Evolutionary conservation across 1,140 invertebrate species (phyloP).

Genomic region (Panagrolaimus sp.): DNA sequence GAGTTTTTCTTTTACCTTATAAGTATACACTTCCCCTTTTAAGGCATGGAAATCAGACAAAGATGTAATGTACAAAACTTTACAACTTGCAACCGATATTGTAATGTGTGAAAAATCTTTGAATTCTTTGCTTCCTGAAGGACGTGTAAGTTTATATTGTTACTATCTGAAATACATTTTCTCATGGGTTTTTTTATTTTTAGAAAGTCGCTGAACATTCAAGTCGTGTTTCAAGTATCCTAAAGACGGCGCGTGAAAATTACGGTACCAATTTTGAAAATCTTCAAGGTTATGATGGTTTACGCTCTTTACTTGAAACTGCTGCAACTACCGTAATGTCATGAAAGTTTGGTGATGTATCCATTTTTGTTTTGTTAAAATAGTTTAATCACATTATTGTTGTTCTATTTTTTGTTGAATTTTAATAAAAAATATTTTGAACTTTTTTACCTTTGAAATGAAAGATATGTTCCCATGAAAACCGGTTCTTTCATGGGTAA

Average conservation of each 20-base stretch:
- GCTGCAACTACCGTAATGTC: no score
- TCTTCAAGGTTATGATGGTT: no score
- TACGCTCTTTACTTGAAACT: no score
- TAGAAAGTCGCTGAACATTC: neutral
- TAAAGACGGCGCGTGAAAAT: neutral
- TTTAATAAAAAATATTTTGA: no score
- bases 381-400: no score
- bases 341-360: no score
- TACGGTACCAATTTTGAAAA: neutral
- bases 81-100: neutral
- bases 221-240: neutral
- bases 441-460: no score
- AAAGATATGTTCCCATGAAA: no score
- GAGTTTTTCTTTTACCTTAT: neutral
- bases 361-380: no score
- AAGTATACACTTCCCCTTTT: neutral
- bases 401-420: no score
- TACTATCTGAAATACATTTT: neutral
- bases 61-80: neutral
- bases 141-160: neutral
- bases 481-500: no score
- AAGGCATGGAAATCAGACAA: neutral
- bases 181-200: neutral
- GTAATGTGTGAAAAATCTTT: neutral
- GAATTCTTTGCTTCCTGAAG: constrained; percentile 1